phyloP scores from a whole-genome alignment of 1,140 invertebrate species.

The Agraylea sexmaculata region DNA sequence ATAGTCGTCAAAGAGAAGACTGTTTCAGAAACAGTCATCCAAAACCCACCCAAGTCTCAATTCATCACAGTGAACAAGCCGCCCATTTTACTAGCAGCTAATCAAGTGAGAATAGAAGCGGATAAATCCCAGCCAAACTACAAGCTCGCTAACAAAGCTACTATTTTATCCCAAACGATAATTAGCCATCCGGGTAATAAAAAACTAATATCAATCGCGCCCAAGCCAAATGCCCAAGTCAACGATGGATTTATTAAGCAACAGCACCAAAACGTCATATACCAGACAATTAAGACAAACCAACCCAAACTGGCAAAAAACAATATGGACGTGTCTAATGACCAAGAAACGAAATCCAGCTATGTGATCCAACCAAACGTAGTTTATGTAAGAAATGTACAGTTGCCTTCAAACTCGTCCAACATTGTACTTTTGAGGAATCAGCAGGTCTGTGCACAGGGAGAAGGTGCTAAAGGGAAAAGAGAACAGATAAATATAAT shows the following conservation, averaged over 20 bases:
- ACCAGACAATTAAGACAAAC: too few species aligned
- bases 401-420: conserved; percentile 28
- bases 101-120: too few species aligned
- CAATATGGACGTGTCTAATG: not conserved
- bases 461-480: conserved; percentile 1
- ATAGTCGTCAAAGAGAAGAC: conserved; percentile 42
- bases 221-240: too few species aligned
- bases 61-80: too few species aligned
- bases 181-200: too few species aligned
- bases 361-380: conserved; percentile 31
- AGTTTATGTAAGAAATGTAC: conserved; percentile 35
- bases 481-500: not conserved
- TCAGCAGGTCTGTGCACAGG: conserved; percentile 3
- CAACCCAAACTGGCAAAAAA: conserved; percentile 1
- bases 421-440: conserved; percentile 12
- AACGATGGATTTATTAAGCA: too few species aligned
- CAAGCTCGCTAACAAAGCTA: too few species aligned
- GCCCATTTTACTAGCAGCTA: too few species aligned
- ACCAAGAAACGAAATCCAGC: conserved; percentile 2
- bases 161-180: too few species aligned
- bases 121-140: too few species aligned
- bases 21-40: conserved; percentile 31
- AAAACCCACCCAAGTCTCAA: conserved; percentile 21
- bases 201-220: too few species aligned
- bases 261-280: too few species aligned